Evolutionary conservation across 1,140 invertebrate species (phyloP), one percentile per base, ranked within the genome.

Genomic region (Lordiphosa mommai): DNA sequence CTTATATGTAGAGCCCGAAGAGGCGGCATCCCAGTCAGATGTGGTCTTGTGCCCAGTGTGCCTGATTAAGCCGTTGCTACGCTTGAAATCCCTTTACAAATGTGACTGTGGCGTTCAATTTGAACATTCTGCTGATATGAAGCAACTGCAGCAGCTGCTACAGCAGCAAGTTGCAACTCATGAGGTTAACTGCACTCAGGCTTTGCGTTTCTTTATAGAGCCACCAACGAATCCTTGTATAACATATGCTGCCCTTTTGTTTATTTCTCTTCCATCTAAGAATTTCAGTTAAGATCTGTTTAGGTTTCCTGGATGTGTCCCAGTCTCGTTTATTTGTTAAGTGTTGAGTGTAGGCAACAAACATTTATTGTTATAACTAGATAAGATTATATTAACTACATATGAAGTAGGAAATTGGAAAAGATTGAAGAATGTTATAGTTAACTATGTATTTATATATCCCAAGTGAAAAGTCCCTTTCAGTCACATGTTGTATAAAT

Each of bases 241-340:
- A 71, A 55, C n/a, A 86, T 88, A 41, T 88, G 86, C 9, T 86
- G 86, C 13, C 67, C 58, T 46, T 88, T 86, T 56, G 86, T 87
- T 47, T 88, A 74, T 48, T 82, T 80, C 37, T 70, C 72, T n/a
- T 69, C 76, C 0, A 41, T 88, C 29, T 87, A 49, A 23, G 17
- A 20, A 64, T 5, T 10, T 5, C 4, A 6, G 1, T 10, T 37
- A 10, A 1, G 8, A 16, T 5, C 1, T 13, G 0, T 41, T 9
- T 10, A n/a, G 6, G 1, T 41, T 23, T 9, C 4, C 40, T 65
- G 72, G 48, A 61, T 72, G 53, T 49, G 55, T 13, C 33, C 33
- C 57, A 67, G 57, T 9, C 9, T 30, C 27, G 23, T 29, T 10
- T 17, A 16, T 6, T 40, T 49, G 12, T 50, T 17, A 20, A 27